A percentile compares a stretch with the other conserved stretches of the same genome.
Evolutionary conservation across 2,797 vertebrate species (phyloP).

Genomic region (Liparis tanakae): DNA sequence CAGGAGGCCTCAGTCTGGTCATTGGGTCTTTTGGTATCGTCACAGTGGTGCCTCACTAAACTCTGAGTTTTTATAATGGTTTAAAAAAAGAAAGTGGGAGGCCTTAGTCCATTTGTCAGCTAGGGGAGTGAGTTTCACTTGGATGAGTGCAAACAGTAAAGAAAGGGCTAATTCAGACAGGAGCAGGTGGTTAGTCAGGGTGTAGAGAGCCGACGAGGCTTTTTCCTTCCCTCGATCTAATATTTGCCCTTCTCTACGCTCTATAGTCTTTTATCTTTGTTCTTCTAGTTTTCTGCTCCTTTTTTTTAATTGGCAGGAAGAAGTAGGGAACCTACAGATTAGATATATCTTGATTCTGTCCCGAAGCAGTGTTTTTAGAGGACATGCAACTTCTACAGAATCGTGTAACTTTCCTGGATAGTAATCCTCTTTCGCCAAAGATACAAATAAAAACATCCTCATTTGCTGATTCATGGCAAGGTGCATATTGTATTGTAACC

Average conservation of each 20-base stretch:
- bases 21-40: constrained; percentile 38
- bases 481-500: constrained; percentile 16
- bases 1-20: constrained; percentile 33
- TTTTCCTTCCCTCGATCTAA: constrained; percentile 62
- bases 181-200: constrained; percentile 76
- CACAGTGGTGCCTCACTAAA: constrained; percentile 58
- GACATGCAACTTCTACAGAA: constrained; percentile 60
- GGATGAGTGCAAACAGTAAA: constrained; percentile 74
- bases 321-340: constrained; percentile 58
- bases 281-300: constrained; percentile 47
- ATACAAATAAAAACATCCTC: constrained; percentile 44
- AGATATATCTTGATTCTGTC: constrained; percentile 62
- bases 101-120: constrained; percentile 67
- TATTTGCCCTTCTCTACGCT: constrained; percentile 59
- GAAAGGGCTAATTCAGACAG: constrained; percentile 78
- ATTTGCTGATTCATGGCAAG: constrained; percentile 51
- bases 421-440: constrained; percentile 56
- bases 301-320: constrained; percentile 72
- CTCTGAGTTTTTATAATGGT: constrained; percentile 60
- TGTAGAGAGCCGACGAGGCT: constrained; percentile 50
- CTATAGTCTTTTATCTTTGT: constrained; percentile 56
- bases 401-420: constrained; percentile 61
- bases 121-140: constrained; percentile 73
- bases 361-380: constrained; percentile 37
- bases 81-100: constrained; percentile 55